phyloP scores from a whole-genome alignment of 2,888 invertebrate genomes.

The Flexamia atlantica region DNA sequence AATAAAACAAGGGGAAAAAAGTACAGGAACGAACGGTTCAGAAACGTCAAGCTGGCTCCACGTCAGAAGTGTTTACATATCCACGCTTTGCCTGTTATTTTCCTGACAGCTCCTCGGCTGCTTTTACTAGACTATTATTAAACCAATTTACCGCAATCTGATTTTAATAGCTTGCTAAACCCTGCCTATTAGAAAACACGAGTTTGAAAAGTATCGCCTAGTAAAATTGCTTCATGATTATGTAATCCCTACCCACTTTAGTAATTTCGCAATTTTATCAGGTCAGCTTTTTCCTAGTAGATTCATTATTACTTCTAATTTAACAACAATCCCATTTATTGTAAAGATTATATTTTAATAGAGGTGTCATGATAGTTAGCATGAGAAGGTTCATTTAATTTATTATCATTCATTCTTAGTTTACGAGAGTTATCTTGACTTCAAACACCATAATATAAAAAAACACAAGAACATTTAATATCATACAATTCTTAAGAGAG shows the following conservation, averaged over 20 bases:
- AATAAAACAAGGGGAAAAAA: too few species aligned
- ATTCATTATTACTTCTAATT: too few species aligned
- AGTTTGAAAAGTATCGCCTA: conserved; percentile 19
- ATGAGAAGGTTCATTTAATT: too few species aligned
- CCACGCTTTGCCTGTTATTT: background rate
- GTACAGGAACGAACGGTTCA: too few species aligned
- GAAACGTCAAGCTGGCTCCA: background rate
- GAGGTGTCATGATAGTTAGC: too few species aligned
- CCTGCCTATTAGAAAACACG: conserved; percentile 7
- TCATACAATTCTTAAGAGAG: too few species aligned
- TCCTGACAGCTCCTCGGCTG: background rate
- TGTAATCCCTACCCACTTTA: background rate
- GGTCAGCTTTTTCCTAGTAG: background rate
- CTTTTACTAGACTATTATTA: conserved; percentile 12
- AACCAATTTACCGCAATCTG: conserved; percentile 10
- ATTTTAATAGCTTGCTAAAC: conserved; percentile 27
- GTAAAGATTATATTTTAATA: too few species aligned
- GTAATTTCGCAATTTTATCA: background rate
- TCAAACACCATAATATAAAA: too few species aligned
- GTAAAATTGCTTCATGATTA: background rate
- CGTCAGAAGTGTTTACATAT: background rate
- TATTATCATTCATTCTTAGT: too few species aligned
- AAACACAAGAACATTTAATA: too few species aligned
- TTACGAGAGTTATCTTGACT: too few species aligned
- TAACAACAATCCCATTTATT: too few species aligned